Conservation (phyloP, 2,797 vertebrate genomes). For the Tragopan temminckii region DNA sequence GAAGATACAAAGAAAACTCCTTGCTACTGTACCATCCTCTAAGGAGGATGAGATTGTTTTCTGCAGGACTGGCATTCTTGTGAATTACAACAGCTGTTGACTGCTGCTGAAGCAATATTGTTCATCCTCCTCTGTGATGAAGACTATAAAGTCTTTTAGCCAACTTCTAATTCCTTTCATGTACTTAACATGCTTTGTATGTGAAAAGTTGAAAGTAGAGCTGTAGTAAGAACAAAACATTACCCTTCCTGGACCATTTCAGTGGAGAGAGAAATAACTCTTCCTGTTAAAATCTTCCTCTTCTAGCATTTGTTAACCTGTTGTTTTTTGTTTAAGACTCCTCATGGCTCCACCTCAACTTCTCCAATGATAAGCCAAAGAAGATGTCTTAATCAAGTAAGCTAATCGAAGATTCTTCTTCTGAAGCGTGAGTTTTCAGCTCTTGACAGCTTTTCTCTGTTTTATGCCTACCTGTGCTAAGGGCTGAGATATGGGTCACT, state of each 20-base stretch:
- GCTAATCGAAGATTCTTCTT: not conserved
- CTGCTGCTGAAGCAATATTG: not conserved
- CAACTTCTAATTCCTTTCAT: not conserved
- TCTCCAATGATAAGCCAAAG: not conserved
- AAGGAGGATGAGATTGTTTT: not conserved
- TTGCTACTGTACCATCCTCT: not conserved
- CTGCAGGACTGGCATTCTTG: not conserved
- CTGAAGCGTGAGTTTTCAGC: not conserved
- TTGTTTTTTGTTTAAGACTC: not conserved
- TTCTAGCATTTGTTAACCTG: not conserved
- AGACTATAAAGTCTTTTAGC: not conserved
- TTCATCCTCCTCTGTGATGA: not conserved
- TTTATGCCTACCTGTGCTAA: not conserved
- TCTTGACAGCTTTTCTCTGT: not conserved
- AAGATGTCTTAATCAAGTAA: not conserved
- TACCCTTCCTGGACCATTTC: not conserved
- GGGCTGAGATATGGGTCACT: accelerated
- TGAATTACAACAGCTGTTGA: not conserved
- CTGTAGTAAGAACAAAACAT: not conserved
- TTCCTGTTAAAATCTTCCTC: not conserved
- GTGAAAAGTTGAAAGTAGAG: not conserved
- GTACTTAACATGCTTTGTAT: not conserved
- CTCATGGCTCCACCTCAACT: not conserved
- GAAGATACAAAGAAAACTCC: not conserved
- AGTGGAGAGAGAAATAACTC: not conserved